Percentiles rank a stretch among this genome's conserved stretches.
These are phyloP conservation scores for Neoarius graeffei DNA, from an alignment of 2,113 vertebrate genomes.

Conservation along the genomic window DNA sequence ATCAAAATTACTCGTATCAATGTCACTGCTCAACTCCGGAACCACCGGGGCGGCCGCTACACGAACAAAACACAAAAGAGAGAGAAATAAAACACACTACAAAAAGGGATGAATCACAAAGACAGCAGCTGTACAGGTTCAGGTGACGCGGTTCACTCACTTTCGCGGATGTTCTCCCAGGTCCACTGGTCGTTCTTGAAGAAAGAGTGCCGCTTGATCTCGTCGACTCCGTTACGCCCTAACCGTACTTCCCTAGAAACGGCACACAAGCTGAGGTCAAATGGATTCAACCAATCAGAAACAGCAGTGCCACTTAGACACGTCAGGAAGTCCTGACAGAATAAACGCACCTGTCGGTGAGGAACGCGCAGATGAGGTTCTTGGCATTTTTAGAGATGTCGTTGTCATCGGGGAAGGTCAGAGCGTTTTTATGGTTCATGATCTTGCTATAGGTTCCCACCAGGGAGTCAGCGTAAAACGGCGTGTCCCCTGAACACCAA, in stretches of 20 bases:
- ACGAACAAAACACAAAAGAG: neutral
- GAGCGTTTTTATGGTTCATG: slow-evolving; percentile 98
- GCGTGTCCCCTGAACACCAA: slow-evolving; percentile 86
- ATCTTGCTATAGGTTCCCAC: slow-evolving; percentile 99
- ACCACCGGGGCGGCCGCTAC: slow-evolving; percentile 95
- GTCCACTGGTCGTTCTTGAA: slow-evolving; percentile 99
- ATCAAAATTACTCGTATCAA: slow-evolving; percentile 99
- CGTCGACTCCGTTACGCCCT: slow-evolving; percentile 92
- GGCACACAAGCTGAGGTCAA: neutral
- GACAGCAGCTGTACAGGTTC: neutral
- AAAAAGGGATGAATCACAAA: neutral
- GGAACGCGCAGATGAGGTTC: slow-evolving; percentile 97
- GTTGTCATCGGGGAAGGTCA: slow-evolving; percentile 95
- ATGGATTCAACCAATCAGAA: neutral
- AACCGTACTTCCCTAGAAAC: slow-evolving; percentile 87
- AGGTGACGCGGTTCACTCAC: slow-evolving; percentile 75
- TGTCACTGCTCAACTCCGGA: slow-evolving; percentile 94
- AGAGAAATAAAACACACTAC: neutral
- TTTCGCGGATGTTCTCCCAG: slow-evolving; percentile 94
- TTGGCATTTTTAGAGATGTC: slow-evolving; percentile 98
- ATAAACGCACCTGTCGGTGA: slow-evolving; percentile 87
- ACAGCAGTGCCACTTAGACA: neutral
- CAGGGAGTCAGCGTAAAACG: slow-evolving; percentile 97
- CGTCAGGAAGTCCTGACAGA: neutral
- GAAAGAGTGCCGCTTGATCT: slow-evolving; percentile 96